Evolutionary conservation across 2,113 vertebrate species (phyloP).

Genomic region (Pseudopodoces humilis): DNA sequence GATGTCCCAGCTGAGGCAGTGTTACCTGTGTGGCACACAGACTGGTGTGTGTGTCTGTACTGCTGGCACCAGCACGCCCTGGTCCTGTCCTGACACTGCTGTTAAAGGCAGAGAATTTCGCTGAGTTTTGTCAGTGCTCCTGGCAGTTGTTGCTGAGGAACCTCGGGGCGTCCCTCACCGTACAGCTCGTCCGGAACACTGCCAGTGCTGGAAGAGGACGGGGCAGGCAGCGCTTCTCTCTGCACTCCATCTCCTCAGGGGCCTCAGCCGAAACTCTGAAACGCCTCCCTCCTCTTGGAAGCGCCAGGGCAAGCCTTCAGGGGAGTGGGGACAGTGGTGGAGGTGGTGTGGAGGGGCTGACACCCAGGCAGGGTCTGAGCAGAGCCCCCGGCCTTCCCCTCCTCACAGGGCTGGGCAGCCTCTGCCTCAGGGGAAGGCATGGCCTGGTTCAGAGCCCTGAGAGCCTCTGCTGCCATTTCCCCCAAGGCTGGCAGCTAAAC

Average conservation of each 20-base stretch:
- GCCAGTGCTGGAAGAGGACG: fast-evolving
- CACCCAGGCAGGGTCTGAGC: no score
- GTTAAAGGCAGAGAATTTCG: fast-evolving
- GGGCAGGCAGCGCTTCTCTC: background rate
- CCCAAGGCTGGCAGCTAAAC: background rate
- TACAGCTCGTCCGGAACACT: background rate
- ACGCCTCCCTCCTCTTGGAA: fast-evolving
- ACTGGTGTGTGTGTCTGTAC: background rate
- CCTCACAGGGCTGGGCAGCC: background rate
- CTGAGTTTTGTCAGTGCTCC: background rate
- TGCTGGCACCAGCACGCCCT: background rate
- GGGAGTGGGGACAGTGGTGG: background rate
- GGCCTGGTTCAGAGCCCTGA: background rate
- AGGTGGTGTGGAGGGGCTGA: background rate
- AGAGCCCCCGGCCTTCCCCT: background rate
- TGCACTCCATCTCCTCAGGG: background rate
- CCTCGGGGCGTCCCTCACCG: fast-evolving
- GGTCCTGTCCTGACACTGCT: fast-evolving
- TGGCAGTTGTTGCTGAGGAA: background rate
- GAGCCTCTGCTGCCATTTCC: background rate
- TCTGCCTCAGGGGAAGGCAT: background rate
- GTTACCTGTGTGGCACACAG: background rate
- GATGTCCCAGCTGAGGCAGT: background rate
- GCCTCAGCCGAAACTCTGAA: background rate
- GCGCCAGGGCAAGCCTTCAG: no score